Percentiles rank a stretch among this genome's conserved stretches.
phyloP scores from a whole-genome alignment of 2,888 invertebrate genomes.

The Eulithis prunata region DNA sequence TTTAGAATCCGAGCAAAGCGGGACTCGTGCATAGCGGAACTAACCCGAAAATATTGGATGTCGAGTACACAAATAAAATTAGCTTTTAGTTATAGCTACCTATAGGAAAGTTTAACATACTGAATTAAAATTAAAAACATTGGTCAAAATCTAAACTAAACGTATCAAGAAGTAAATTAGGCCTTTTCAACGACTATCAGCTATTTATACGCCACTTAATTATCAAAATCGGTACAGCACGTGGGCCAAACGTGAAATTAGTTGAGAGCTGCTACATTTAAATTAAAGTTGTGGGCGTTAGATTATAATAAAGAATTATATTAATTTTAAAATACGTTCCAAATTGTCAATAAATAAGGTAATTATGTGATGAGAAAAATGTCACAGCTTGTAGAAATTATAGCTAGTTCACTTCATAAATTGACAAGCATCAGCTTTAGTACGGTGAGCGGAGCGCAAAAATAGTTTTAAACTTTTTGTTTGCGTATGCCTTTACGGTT shows the following conservation, averaged over 20 bases:
- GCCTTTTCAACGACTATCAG: conserved; percentile 5
- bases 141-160: background rate
- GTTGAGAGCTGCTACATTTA: conserved; percentile 34
- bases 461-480: too few species aligned
- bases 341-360: conserved; percentile 38
- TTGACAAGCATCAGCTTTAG: background rate
- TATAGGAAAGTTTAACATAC: background rate
- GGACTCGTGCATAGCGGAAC: too few species aligned
- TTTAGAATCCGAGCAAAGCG: too few species aligned
- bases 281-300: conserved; percentile 38
- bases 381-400: conserved; percentile 4
- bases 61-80: too few species aligned
- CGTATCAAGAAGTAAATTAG: background rate
- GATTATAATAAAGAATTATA: conserved; percentile 39
- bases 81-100: too few species aligned
- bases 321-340: conserved; percentile 40
- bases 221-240: conserved; percentile 23
- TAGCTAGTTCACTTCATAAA: conserved; percentile 11
- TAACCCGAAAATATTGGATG: too few species aligned
- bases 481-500: too few species aligned
- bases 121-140: background rate
- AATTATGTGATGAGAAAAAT: conserved; percentile 33
- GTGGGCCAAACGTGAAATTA: conserved; percentile 34
- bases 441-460: too few species aligned
- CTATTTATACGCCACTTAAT: conserved; percentile 20